Conservation (phyloP, 2,888 invertebrate species). For the Amaurobius ferox region DNA sequence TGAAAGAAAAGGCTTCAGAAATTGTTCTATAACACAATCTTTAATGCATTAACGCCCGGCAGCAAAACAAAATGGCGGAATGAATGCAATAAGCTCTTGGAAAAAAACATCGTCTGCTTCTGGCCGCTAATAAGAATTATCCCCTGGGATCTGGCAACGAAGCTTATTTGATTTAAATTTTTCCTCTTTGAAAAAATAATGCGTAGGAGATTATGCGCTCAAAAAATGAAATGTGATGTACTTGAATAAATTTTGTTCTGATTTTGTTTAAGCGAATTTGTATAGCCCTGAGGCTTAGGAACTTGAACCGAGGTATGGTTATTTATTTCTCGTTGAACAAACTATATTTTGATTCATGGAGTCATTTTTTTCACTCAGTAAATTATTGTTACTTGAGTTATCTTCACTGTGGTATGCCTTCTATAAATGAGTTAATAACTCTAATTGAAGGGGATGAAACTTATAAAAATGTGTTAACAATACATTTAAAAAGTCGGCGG, state of each 20-base stretch:
- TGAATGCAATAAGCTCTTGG: constrained; percentile 49
- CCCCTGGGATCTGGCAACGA: constrained; percentile 54
- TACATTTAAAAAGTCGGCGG: not conserved
- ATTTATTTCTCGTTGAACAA: constrained; percentile 28
- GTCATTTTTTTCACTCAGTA: not conserved
- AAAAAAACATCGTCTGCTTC: constrained; percentile 48
- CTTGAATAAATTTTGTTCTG: constrained; percentile 55
- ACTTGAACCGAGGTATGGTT: constrained; percentile 37
- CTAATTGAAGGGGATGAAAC: not conserved
- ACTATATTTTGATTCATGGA: not conserved
- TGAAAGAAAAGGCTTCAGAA: constrained; percentile 48
- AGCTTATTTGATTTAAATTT: constrained; percentile 69
- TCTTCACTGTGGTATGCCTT: not conserved
- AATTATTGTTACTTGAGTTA: not conserved
- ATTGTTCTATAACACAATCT: constrained; percentile 68
- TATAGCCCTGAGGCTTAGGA: constrained; percentile 39
- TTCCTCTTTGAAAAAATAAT: constrained; percentile 43
- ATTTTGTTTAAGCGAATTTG: constrained; percentile 63
- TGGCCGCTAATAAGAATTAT: constrained; percentile 64
- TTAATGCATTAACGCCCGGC: constrained; percentile 57
- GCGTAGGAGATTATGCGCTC: constrained; percentile 11
- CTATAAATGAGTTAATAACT: constrained; percentile 40
- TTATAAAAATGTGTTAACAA: not conserved
- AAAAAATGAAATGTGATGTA: constrained; percentile 50
- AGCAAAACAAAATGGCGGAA: constrained; percentile 61